A percentile compares a stretch with the other conserved stretches of the same genome.
phyloP scores from a whole-genome alignment of 2,113 vertebrate species.

The Azemiops feae region DNA sequence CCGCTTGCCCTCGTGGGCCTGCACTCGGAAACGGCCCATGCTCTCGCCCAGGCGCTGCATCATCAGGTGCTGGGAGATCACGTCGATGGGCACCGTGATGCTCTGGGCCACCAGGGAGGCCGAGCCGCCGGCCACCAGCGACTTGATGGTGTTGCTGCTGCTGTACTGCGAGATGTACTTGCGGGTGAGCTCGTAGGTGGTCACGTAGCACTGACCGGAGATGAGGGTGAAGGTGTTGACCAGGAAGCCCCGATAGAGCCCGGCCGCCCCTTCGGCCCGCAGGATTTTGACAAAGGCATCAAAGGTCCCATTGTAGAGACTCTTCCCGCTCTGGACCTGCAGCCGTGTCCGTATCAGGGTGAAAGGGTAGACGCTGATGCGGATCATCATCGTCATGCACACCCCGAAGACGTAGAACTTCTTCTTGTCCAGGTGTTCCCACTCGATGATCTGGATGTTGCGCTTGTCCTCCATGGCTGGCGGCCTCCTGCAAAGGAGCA shows the following conservation, averaged over 20 bases:
- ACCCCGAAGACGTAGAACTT: constrained; percentile 94
- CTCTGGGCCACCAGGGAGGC: constrained; percentile 95
- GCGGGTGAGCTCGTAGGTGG: constrained; percentile 92
- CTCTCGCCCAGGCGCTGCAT: constrained; percentile 87
- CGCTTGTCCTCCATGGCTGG: constrained; percentile 79
- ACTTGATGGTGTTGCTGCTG: constrained; percentile 88
- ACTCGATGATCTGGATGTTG: constrained; percentile 94
- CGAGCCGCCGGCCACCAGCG: constrained; percentile 86
- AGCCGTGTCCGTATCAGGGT: constrained; percentile 90
- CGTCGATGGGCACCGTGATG: constrained; percentile 94
- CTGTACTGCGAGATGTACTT: constrained; percentile 84
- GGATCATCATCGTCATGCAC: constrained; percentile 93
- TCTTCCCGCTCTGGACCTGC: constrained; percentile 93
- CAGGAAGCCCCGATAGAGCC: constrained; percentile 93
- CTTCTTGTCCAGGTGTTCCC: constrained; percentile 97
- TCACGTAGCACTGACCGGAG: constrained; percentile 93
- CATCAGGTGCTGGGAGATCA: constrained; percentile 96
- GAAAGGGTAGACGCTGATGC: constrained; percentile 90
- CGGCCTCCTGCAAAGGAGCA: rapidly evolving
- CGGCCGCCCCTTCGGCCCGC: constrained; percentile 77
- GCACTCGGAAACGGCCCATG: constrained; percentile 84
- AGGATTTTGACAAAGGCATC: constrained; percentile 94
- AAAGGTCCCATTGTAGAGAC: constrained; percentile 86
- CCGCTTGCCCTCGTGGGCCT: constrained; percentile 54
- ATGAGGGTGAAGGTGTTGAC: constrained; percentile 92